Evolutionary conservation across 2,113 vertebrate species (phyloP), one percentile per base, ranked within the genome.

Genomic region (Carollia perspicillata): DNA sequence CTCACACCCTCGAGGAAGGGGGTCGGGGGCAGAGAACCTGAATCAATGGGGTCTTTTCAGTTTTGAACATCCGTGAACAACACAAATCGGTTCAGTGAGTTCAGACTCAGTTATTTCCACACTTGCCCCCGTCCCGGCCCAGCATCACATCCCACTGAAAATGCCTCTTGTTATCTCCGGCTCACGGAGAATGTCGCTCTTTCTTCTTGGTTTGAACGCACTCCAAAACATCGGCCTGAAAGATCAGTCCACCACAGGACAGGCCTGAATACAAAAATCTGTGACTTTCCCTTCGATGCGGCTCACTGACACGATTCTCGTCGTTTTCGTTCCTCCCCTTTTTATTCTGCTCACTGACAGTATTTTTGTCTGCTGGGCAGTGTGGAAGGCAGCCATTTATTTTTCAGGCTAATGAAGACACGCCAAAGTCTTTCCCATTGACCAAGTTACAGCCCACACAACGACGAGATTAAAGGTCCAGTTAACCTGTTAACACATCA

Each of bases 31-130:
- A 71, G 68, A 93, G 89, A 90, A 89, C 81, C 78, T 83, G 94
- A 72, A 98, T 98, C 96, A 98, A 97, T 97, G 96, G 88, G 88
- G 89, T 74, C 97, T 97, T 97, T 97, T 90, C 85, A 84, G 30
- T 95, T 95, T 60, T 85, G 84, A 83, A 94, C 96, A 91, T 94
- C 93, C 95, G 97, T 91, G 95, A 97, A 94, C 96, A 97, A 72
- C 93, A 85, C 94, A 42, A 71, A 96, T 94, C 93, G 84, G 75
- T 84, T 92, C 95, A 95, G 60, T 79, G 95, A 84, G 96, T 90
- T 90, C 92, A 94, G 79, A 72, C 94, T 83, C 8, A 1, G 68
- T 80, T 77, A 96, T 94, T 95, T 71, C 85, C 88, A 51, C 37
- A 72, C 96, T 95, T 51, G 89, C 60, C 65, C 42, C 35, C 9